Evolutionary conservation across 2,888 invertebrate species (phyloP).

Genomic region (Zonitis immaculata): DNA sequence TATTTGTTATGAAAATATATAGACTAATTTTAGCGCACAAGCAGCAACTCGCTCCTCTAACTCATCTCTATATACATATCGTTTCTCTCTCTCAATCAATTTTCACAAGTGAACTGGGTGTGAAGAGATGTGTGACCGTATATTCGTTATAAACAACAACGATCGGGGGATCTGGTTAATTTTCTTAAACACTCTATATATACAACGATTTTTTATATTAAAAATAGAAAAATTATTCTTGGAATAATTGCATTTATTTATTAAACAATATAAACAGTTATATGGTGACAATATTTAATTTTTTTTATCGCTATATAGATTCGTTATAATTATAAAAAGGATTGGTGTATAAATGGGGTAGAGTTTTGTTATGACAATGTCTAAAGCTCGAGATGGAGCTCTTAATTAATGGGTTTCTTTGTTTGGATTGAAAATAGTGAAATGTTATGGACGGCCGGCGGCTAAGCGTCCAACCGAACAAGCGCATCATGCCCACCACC

Average conservation of each 20-base stretch:
- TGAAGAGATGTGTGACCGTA: constrained; percentile 45
- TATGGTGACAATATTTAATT: too few relatives aligned
- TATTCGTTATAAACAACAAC: constrained; percentile 39
- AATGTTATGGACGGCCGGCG: constrained; percentile 39
- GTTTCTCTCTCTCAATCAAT: constrained; percentile 42
- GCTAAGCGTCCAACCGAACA: constrained; percentile 43
- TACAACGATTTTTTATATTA: too few relatives aligned
- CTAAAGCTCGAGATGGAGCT: constrained; percentile 47
- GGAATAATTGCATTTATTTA: too few relatives aligned
- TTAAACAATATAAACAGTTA: too few relatives aligned
- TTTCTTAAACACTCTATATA: constrained; percentile 29
- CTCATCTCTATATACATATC: too few relatives aligned
- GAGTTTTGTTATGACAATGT: constrained; percentile 43
- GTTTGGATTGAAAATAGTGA: constrained; percentile 49
- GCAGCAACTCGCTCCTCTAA: too few relatives aligned
- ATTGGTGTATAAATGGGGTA: constrained; percentile 30
- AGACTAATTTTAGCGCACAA: constrained; percentile 40
- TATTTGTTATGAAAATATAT: constrained; percentile 43
- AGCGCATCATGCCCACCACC: constrained; percentile 37
- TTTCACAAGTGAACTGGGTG: constrained; percentile 42
- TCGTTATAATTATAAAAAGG: too few relatives aligned
- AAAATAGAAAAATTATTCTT: constrained; percentile 21
- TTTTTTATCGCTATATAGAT: too few relatives aligned
- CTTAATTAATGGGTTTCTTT: constrained; percentile 50
- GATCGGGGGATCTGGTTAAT: constrained; percentile 41